Base-by-base conservation (phyloP, 2,888 invertebrate species). In the Lithophane leautieri region DNA sequence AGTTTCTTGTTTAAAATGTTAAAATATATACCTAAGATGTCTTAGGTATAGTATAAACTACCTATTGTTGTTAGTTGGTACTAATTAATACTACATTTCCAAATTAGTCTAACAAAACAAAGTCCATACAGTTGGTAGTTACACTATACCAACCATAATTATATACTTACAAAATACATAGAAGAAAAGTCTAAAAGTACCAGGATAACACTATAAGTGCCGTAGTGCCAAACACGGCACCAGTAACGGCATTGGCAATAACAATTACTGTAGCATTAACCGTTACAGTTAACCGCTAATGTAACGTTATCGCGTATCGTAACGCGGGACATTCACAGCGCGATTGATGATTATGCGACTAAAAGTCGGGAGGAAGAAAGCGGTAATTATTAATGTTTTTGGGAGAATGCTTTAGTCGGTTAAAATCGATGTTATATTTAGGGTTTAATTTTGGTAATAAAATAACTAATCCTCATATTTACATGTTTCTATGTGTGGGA, bases 211-310 rank as follows among this genome's bases (percentile, higher is more conserved):
- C 67, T 56, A 58, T 73, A 81, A 66, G 67, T 85, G 63, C 56
- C 68, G 25, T 66, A 72, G 81, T 61, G 69, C 61, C 73, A 62
- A 52, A 58, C 66, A 86, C 79, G 89, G 84, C 87, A 86, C 84
- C 79, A 77, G 83, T 86, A 77, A 83, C 88, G 84, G 80, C 88
- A 85, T 84, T 69, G 76, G 90, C 91, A 92, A 94, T 95, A 95
- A 94, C 95, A 94, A 93, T 95, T 95, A 95, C 92, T 91, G 90
- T 94, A 93, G 94, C 93, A 93, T 92, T 94, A 92, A 93, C 92
- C 89, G 92, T 94, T 93, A 94, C 90, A 90, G 93, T 90, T 89
- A 86, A 85, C 91, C 91, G 91, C 93, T 94, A 94, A 95, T 94
- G 94, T 92, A 92, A 89, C 92, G 91, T 92, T 92, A 94, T 93